Evolutionary conservation across 2,113 vertebrate species (phyloP), one percentile per base, ranked within the genome.

Genomic region (Pseudonaja textilis): DNA sequence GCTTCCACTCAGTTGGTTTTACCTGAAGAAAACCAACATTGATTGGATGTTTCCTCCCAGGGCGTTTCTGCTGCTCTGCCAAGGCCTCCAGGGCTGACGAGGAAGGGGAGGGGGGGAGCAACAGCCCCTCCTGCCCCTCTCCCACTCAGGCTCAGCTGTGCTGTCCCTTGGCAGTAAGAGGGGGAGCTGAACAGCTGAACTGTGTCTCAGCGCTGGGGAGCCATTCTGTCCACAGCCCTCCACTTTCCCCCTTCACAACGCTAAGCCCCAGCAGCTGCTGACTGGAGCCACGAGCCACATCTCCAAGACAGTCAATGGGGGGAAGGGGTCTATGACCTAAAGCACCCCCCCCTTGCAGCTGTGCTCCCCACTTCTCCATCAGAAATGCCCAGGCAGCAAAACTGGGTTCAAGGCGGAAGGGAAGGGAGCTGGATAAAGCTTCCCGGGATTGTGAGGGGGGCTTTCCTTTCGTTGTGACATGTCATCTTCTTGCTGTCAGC

Each of bases 201-300:
- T 29, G 14, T 5, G 81, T 34, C 5, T 89, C 25, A 1, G 59
- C 1, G 55, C 69, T 2, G 50, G 25, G 20, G 90, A 91, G 74
- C 23, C 56, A 47, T 55, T 91, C 42, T 29, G 50, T 85, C 22
- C 81, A n/a, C 1, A 22, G 52, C n/a, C 47, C n/a, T 25, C 69
- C 16, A 2, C 6, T 81, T 3, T n/a, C 18, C 34, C 18, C 18
- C 34, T 10, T 34, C 69, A 81, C 1, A 3, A 57, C 2, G 87
- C 56, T 92, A 93, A 93, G 74, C 57, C 88, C 88, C 50, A 26
- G 91, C 91, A 93, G 91, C 93, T 92, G 90, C 3, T 3, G 50
- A 39, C 56, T 86, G 93, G 88, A 90, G 74, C 88, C 56, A 1
- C 91, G 87, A 86, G 47, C 34, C 12, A 2, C 54, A 16, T 87